A percentile compares a stretch with the other conserved stretches of the same genome.
These are phyloP conservation scores for Corythucha ciliata DNA, from an alignment of 2,888 invertebrate genomes.

Conservation along the genomic window DNA sequence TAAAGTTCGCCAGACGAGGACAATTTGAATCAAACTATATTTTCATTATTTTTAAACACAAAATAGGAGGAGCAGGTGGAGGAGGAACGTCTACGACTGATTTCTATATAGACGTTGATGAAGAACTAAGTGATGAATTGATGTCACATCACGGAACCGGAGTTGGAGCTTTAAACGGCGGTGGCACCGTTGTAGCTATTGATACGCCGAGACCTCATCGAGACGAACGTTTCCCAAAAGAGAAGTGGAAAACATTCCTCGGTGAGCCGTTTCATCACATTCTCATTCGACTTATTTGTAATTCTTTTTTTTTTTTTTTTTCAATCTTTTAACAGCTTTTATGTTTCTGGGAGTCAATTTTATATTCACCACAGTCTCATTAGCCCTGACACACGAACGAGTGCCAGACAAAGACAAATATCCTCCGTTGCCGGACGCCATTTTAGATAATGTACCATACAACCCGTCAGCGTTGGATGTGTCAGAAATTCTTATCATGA, in stretches of 20 bases:
- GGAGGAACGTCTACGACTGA: conserved; percentile 19
- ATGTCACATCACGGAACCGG: too few relatives aligned
- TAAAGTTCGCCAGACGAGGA: too few relatives aligned
- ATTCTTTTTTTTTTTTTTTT: conserved; percentile 7
- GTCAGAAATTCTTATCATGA: conserved; percentile 78
- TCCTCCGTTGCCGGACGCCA: conserved; percentile 71
- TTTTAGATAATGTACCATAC: conserved; percentile 65
- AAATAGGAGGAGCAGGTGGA: too few relatives aligned
- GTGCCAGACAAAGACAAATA: conserved; percentile 69
- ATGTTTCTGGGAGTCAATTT: conserved; percentile 54
- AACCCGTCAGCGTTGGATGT: conserved; percentile 68
- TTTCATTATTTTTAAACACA: too few relatives aligned
- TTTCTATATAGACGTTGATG: conserved; percentile 29
- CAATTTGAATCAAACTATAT: too few relatives aligned
- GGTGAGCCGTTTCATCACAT: conserved; percentile 41
- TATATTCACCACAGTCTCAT: conserved; percentile 56
- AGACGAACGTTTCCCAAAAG: conserved; percentile 73
- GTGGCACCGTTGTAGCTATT: conserved; percentile 50
- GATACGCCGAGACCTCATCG: conserved; percentile 57
- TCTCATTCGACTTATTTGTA: background rate
- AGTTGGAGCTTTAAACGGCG: conserved; percentile 30
- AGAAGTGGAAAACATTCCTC: conserved; percentile 70
- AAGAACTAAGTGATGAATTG: conserved; percentile 33
- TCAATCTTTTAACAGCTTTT: conserved; percentile 46
- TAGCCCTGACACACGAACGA: conserved; percentile 78